Evolutionary conservation across 2,888 invertebrate genomes (phyloP), one percentile per base, ranked within the genome.

Genomic region (Meiosimyza platycephala): DNA sequence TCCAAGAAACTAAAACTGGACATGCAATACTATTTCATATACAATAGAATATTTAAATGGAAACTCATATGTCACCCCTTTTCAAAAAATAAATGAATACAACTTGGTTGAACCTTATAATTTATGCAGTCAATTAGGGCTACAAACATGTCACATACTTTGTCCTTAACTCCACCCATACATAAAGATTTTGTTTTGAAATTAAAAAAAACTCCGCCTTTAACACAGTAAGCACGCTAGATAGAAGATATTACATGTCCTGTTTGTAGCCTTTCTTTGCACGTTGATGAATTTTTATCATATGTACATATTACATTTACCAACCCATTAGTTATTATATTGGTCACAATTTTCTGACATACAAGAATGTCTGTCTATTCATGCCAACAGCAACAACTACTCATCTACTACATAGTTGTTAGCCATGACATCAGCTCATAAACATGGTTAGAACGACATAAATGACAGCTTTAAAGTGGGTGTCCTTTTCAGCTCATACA

Each of bases 381-480:
- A 40, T 40, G 40, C 40, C 9, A 40, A 40, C 40, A 9, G 9
- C 40, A 40, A 40, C 40, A 40, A 40, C 40, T 40, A 40, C 40
- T 40, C 40, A 40, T 40, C 40, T 2, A 40, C 40, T 40, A 40
- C 40, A 40, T 40, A 40, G 9, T 40, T 40, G 40, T 40, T 40
- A 40, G 15, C 33, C 68, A 63, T 51, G 67, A 55, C 40, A 40
- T 51, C 65, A 74, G 62, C 55, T 71, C 69, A 74, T 74, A 76
- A 77, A 76, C 70, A 74, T 73, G 72, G 67, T 69, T 69, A 33
- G 68, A 72, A 75, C 75, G 75, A 77, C 76, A 76, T 75, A 76
- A 74, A 75, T 78, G 78, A 79, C 77, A 79, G 77, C 69, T 73
- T 74, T 69, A 75, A 78, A 76, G 77, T 79, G 76, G 76, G 79